phyloP scores from a whole-genome alignment of 2,888 invertebrate genomes.

The Diogma glabrata region DNA sequence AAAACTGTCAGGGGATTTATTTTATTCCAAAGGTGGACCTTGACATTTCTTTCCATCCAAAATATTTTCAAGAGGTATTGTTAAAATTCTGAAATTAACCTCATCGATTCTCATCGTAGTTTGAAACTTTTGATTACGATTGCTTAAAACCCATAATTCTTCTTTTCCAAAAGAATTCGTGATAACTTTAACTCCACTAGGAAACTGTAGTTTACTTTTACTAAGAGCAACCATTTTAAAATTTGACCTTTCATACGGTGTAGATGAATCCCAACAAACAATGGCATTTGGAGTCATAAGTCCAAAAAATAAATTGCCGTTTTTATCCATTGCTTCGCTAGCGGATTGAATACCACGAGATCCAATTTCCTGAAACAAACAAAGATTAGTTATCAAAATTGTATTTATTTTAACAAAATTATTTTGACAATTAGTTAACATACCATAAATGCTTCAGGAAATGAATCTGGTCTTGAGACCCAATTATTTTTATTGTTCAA shows the following conservation, averaged over 20 bases:
- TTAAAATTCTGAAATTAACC: slow-evolving; percentile 59
- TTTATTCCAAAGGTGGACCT: too few species aligned
- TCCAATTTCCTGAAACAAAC: slow-evolving; percentile 44
- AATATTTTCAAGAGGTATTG: slow-evolving; percentile 32
- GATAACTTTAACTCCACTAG: slow-evolving; percentile 59
- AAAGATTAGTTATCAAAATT: slow-evolving; percentile 37
- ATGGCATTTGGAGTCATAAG: slow-evolving; percentile 54
- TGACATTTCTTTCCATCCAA: slow-evolving; percentile 25
- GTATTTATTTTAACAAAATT: slow-evolving; percentile 38
- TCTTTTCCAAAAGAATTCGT: slow-evolving; percentile 43
- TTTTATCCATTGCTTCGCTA: slow-evolving; percentile 54
- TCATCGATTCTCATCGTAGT: slow-evolving; percentile 41
- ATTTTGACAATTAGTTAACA: slow-evolving; percentile 40
- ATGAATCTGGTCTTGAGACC: slow-evolving; percentile 33
- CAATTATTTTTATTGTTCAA: slow-evolving; percentile 44
- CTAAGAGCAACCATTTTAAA: slow-evolving; percentile 46
- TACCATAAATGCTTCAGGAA: slow-evolving; percentile 41
- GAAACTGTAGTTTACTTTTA: slow-evolving; percentile 53
- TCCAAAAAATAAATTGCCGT: slow-evolving; percentile 57
- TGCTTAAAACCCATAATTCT: slow-evolving; percentile 55
- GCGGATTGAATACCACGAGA: slow-evolving; percentile 57
- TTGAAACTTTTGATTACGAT: slow-evolving; percentile 56
- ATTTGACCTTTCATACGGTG: slow-evolving; percentile 44
- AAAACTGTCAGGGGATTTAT: too few species aligned
- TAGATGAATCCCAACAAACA: slow-evolving; percentile 60